Evolutionary conservation across 2,888 invertebrate genomes (phyloP), one percentile per base, ranked within the genome.

Genomic region (Lypha dubia): DNA sequence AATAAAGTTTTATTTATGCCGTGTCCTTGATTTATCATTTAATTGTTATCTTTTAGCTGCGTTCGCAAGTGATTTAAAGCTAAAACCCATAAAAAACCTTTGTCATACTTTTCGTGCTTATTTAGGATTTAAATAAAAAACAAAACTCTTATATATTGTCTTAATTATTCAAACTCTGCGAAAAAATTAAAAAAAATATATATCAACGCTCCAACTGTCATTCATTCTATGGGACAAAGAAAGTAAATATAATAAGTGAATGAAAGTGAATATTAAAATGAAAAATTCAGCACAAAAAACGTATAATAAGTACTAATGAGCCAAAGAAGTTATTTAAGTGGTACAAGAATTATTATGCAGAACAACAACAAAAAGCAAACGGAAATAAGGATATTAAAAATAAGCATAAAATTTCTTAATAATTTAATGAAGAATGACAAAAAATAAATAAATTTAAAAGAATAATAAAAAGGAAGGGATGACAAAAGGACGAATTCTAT

Each of bases 301-400:
- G 17, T 51, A 41, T 35, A 76, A 70, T 53, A 51, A 70, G 49
- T 70, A 53, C 63, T 79, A 79, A 79, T 71, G 79, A 79, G 70
- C 22, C 11, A 51, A 71, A 63, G 53, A 44, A 62, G 32, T 53
- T 71, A 8, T 71, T 49, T 63, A 63, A 71, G 35, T 46, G 62
- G 1, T 28, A 41, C 6, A 60, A 17, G 28, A 60, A 41, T 58
- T 60, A 46, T 38, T n/a, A 56, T n/a, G 8, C 1, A 9, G 38
- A 11, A 38, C 35, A 11, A 38, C 3, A 6, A 7, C 7, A 6
- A 32, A 15, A n/a, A n/a, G n/a, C 1, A 24, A 22, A 53, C 38
- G 1, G 9, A 38, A 38, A 15, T 2, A 28, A 53, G 24, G 13
- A 51, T 51, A 24, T 13, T 24, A 28, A 24, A 56, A 28, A 28